Evolutionary conservation across 2,113 vertebrate species (phyloP).

Genomic region (Petromus typicus): DNA sequence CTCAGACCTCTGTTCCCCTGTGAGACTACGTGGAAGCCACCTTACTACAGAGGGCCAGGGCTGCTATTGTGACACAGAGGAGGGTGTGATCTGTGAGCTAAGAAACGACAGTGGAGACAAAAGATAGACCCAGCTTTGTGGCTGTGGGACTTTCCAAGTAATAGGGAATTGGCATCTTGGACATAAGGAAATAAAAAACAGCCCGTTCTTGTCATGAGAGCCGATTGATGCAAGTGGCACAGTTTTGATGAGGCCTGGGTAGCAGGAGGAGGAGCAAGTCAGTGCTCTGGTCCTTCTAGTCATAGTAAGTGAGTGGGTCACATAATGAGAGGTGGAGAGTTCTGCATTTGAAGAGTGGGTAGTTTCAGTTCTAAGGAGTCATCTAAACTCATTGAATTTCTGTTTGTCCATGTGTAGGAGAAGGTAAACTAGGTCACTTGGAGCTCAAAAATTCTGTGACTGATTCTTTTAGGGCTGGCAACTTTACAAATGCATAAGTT

Average conservation of each 20-base stretch:
- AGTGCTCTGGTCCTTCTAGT: not conserved
- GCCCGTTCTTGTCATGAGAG: not conserved
- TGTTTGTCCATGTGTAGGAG: slow-evolving; percentile 39
- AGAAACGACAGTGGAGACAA: not conserved
- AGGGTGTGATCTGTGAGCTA: not conserved
- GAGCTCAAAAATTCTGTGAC: slow-evolving; percentile 53
- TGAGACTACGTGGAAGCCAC: not conserved
- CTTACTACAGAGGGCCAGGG: not conserved
- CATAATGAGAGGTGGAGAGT: not conserved
- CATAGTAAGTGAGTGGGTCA: not conserved
- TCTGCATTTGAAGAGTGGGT: not conserved
- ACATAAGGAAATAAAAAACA: slow-evolving; percentile 6
- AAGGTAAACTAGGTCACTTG: slow-evolving; percentile 70
- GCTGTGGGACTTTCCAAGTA: not conserved
- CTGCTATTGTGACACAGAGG: not conserved
- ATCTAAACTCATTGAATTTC: not conserved
- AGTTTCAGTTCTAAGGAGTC: not conserved
- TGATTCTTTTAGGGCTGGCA: slow-evolving; percentile 65
- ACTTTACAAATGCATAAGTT: not conserved
- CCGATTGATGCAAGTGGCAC: not conserved
- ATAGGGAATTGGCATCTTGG: not conserved
- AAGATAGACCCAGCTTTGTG: not conserved
- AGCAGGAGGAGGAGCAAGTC: not conserved
- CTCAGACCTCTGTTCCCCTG: not conserved
- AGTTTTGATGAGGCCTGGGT: not conserved